Conservation (phyloP, 1,140 invertebrate species). For the Acromyrmex charruanus region DNA sequence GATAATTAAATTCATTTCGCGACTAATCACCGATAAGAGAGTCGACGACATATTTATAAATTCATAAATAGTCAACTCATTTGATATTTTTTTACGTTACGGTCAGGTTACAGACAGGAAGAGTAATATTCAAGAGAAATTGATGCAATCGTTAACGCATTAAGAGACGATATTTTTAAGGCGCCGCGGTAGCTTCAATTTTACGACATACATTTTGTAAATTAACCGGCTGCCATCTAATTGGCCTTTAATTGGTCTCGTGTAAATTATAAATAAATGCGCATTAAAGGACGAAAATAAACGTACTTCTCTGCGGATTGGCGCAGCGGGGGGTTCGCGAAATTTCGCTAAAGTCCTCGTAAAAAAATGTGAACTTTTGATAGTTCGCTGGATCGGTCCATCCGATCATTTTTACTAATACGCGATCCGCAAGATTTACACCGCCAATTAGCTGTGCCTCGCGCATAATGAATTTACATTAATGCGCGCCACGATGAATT, state of each 20-base stretch:
- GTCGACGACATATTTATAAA: constrained; percentile 9
- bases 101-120: not conserved
- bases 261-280: constrained; percentile 53
- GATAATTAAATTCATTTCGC: constrained; percentile 11
- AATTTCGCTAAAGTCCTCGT: constrained; percentile 40
- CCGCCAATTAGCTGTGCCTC: constrained; percentile 57
- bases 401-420: constrained; percentile 37
- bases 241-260: constrained; percentile 46
- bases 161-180: constrained; percentile 8
- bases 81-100: constrained; percentile 32
- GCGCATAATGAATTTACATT: constrained; percentile 61
- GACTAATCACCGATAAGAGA: constrained; percentile 6
- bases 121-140: constrained; percentile 31
- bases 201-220: constrained; percentile 47
- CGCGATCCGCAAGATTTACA: constrained; percentile 45
- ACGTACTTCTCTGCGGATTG: not conserved
- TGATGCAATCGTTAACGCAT: constrained; percentile 55
- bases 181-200: constrained; percentile 36
- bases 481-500: constrained; percentile 60
- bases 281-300: constrained; percentile 48
- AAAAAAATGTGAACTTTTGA: constrained; percentile 51
- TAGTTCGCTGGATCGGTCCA: not conserved
- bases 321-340: constrained; percentile 12
- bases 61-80: not conserved
- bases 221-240: constrained; percentile 53